Evolutionary conservation across 2,113 vertebrate genomes (phyloP).

Genomic region (Ascaphus truei): DNA sequence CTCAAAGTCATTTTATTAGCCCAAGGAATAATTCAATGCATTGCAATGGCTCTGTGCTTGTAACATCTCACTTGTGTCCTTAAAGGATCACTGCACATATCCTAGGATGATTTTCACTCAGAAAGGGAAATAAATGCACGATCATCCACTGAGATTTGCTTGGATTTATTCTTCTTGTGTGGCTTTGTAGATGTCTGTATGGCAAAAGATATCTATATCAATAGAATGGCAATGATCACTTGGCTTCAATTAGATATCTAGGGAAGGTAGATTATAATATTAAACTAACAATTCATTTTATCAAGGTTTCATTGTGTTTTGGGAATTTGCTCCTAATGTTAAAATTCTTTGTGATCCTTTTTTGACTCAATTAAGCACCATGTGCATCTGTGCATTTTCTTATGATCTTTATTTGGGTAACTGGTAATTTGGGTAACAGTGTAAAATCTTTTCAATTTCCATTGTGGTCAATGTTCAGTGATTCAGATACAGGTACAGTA

Average conservation of each 20-base stretch:
- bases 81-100: not conserved
- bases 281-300: not conserved
- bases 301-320: no score
- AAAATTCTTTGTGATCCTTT: no score
- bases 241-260: not conserved
- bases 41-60: not conserved
- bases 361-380: no score
- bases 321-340: no score
- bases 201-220: not conserved
- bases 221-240: not conserved
- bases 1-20: slow-evolving; percentile 8
- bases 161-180: not conserved
- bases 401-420: no score
- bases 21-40: not conserved
- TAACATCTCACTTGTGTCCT: not conserved
- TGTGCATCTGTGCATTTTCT: no score
- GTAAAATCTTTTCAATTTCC: no score
- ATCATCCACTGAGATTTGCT: not conserved
- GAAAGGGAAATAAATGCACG: not conserved
- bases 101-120: not conserved
- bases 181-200: not conserved
- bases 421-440: no score
- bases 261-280: not conserved
- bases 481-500: no score
- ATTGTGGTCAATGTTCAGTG: no score